phyloP scores from a whole-genome alignment of 2,888 invertebrate genomes.

The Drosophila lacicola region DNA sequence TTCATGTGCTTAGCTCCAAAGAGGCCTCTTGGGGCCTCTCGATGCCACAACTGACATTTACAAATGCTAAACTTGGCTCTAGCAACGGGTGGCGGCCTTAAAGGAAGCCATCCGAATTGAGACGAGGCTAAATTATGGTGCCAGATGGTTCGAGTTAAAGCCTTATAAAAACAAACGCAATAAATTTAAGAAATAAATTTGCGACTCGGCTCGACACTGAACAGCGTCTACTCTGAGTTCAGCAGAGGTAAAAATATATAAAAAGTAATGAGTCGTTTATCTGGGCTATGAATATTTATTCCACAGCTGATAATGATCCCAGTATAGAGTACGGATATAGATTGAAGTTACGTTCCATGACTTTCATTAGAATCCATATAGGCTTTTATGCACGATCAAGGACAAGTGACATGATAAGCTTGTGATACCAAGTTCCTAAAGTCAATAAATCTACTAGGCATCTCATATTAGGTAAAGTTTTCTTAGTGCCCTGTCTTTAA shows the following conservation, averaged over 20 bases:
- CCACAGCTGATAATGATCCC: too few relatives aligned
- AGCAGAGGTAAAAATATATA: slow-evolving; percentile 14
- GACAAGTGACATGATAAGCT: too few relatives aligned
- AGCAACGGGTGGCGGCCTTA: slow-evolving; percentile 47
- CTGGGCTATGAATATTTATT: too few relatives aligned
- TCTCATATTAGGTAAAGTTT: too few relatives aligned
- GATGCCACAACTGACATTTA: slow-evolving; percentile 45
- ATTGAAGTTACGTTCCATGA: too few relatives aligned
- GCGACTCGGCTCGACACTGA: background rate
- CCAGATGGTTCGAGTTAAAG: slow-evolving; percentile 40
- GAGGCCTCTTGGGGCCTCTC: slow-evolving; percentile 40
- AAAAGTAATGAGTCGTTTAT: background rate
- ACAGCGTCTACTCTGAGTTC: slow-evolving; percentile 5
- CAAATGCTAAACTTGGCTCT: slow-evolving; percentile 44
- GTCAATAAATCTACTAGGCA: too few relatives aligned
- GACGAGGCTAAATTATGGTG: slow-evolving; percentile 43
- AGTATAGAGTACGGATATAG: too few relatives aligned
- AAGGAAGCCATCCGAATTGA: slow-evolving; percentile 42
- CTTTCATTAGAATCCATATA: too few relatives aligned
- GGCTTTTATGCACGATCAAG: too few relatives aligned
- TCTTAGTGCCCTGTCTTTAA: too few relatives aligned
- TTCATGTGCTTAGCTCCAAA: slow-evolving; percentile 17
- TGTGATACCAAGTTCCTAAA: too few relatives aligned
- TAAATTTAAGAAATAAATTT: slow-evolving; percentile 27
- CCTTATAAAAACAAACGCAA: slow-evolving; percentile 16